Percentiles rank a stretch among this genome's conserved stretches.
Evolutionary conservation across 37 sponge, comb jelly and placozoan species (phyloP).

Genomic region (Lycopodina hypogea): DNA sequence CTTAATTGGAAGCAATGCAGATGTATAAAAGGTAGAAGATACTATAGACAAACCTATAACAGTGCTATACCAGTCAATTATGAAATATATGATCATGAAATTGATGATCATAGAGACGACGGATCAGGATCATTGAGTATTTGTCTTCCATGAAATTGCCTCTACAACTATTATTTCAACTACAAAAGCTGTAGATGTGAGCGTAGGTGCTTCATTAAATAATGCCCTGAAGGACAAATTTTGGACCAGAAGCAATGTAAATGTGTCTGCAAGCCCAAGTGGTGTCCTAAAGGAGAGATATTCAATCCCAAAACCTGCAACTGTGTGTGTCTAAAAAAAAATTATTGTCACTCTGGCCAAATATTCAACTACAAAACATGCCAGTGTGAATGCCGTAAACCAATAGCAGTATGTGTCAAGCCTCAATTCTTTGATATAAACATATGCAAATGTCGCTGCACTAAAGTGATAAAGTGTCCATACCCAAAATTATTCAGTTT

Average conservation of each 20-base stretch:
- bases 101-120: no score
- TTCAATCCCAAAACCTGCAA: conserved; percentile 20
- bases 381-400: conserved; percentile 29
- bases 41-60: no score
- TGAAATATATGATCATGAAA: no score
- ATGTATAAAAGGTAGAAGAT: no score
- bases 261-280: conserved; percentile 11
- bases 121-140: no score
- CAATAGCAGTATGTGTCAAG: neutral
- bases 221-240: conserved; percentile 3
- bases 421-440: conserved; percentile 3
- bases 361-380: conserved; percentile 20
- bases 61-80: no score
- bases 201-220: neutral
- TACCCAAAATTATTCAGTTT: conserved; percentile 14
- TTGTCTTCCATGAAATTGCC: neutral
- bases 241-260: conserved; percentile 6
- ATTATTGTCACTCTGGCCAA: conserved; percentile 5
- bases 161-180: neutral
- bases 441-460: conserved; percentile 34
- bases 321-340: conserved; percentile 9
- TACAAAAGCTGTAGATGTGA: conserved; percentile 23
- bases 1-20: no score
- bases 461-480: conserved; percentile 15
- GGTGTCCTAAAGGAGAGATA: conserved; percentile 14